Evolutionary conservation across 2,797 vertebrate species (phyloP), one percentile per base, ranked within the genome.

Genomic region (Sebastes wilsoni): DNA sequence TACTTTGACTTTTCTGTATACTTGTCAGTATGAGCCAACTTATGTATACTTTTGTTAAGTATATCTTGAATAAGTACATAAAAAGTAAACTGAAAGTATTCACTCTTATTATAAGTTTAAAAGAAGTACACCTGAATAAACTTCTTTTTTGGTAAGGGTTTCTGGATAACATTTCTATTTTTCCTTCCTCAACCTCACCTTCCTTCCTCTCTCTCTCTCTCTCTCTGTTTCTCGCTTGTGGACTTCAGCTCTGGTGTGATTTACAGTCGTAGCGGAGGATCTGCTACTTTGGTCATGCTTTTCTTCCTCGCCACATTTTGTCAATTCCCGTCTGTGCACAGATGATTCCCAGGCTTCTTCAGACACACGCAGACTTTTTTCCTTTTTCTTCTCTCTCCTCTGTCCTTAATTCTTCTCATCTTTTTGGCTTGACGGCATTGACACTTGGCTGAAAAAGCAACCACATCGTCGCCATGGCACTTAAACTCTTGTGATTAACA

Each of bases 261-360:
- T 93, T 92, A 89, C 72, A 80, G 83, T 80, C 67, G 4, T 58
- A 52, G 81, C 42, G 66, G 83, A 87, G 58, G 77, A 90, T 83
- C 83, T 82, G 87, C 78, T 88, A 80, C 83, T 88, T 78, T 64
- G 78, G 85, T 86, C 82, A 89, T 82, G 82, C 84, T 86, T 92
- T 89, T 83, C 46, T 79, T 84, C 60, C 70, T 66, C 42, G 42
- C 81, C 85, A 87, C 83, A 86, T 91, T 88, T 89, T 90, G 87
- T 76, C 80, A 72, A 83, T 91, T 88, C 52, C 55, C 54, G 23
- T 80, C 66, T 61, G 65, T 73, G 70, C 85, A 75, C 81, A 83
- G 72, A 90, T 77, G 80, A 90, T 89, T 93, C 83, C 65, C 85
- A 88, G 80, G 77, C 77, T 83, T 86, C 83, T 79, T 52, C 68